Evolutionary conservation across 1,140 invertebrate genomes (phyloP).

Genomic region (Rhopalosiphum padi): DNA sequence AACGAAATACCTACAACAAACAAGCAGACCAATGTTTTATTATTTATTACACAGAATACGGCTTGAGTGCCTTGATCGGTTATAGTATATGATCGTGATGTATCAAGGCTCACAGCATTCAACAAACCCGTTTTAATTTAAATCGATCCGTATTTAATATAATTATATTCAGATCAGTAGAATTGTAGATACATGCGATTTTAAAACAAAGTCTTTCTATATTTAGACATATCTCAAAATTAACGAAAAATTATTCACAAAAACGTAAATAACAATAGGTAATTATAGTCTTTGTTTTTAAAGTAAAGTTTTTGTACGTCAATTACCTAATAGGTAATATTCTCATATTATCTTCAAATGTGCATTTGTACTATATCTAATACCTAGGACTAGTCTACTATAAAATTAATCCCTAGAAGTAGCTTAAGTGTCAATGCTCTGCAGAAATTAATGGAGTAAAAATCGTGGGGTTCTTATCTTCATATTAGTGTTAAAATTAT

Average conservation of each 20-base stretch:
- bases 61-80: conserved; percentile 2
- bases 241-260: background rate
- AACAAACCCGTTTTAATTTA: background rate
- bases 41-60: too few relatives aligned
- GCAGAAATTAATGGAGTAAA: background rate
- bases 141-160: background rate
- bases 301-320: background rate
- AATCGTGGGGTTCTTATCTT: background rate
- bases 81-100: background rate
- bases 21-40: background rate
- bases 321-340: background rate
- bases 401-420: background rate
- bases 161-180: background rate
- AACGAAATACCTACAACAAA: too few relatives aligned
- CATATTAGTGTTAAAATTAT: too few relatives aligned
- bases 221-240: background rate
- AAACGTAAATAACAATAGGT: background rate
- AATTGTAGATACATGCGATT: too few relatives aligned
- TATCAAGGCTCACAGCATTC: conserved; percentile 4
- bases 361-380: background rate
- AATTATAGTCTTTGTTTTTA: background rate
- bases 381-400: background rate
- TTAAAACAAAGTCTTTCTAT: too few relatives aligned
- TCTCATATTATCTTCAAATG: background rate
- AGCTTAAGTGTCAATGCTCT: background rate